Conservation (phyloP, 2,888 invertebrate species). For the Catocala sponsa region DNA sequence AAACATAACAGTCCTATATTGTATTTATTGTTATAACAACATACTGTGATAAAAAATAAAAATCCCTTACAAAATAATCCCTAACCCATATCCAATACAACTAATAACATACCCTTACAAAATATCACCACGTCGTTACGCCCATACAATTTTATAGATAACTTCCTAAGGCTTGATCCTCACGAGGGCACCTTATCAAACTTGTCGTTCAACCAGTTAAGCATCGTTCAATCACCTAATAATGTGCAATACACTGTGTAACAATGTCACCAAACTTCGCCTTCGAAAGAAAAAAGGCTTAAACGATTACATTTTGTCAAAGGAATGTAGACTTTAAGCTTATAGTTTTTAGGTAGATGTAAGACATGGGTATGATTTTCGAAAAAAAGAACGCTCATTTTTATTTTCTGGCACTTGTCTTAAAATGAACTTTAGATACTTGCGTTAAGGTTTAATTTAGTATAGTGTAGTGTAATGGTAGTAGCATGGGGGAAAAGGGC, state of each 20-base stretch:
- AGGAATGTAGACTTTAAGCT: conserved; percentile 49
- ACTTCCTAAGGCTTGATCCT: conserved; percentile 62
- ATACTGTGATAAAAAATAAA: background rate
- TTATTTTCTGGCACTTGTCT: conserved; percentile 52
- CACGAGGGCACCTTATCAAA: conserved; percentile 83
- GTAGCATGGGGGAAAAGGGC: conserved; percentile 79
- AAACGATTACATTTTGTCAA: conserved; percentile 35
- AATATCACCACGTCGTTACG: conserved; percentile 31
- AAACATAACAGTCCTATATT: too few species aligned
- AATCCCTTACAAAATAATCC: background rate
- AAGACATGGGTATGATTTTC: conserved; percentile 47
- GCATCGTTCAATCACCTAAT: conserved; percentile 87
- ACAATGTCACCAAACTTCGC: conserved; percentile 83
- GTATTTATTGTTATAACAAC: too few species aligned
- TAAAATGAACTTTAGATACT: conserved; percentile 5
- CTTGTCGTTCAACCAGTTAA: conserved; percentile 79
- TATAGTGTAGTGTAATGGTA: conserved; percentile 22
- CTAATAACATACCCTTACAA: conserved; percentile 12
- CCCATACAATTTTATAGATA: conserved; percentile 39
- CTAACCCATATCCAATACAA: conserved; percentile 5
- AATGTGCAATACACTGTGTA: conserved; percentile 87
- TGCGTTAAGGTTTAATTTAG: conserved; percentile 45
- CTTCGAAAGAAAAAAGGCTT: conserved; percentile 54
- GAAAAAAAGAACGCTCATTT: conserved; percentile 74
- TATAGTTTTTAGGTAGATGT: conserved; percentile 20